Evolutionary conservation across 1,140 invertebrate species (phyloP), one percentile per base, ranked within the genome.

Genomic region (Drosophila pallidifrons): DNA sequence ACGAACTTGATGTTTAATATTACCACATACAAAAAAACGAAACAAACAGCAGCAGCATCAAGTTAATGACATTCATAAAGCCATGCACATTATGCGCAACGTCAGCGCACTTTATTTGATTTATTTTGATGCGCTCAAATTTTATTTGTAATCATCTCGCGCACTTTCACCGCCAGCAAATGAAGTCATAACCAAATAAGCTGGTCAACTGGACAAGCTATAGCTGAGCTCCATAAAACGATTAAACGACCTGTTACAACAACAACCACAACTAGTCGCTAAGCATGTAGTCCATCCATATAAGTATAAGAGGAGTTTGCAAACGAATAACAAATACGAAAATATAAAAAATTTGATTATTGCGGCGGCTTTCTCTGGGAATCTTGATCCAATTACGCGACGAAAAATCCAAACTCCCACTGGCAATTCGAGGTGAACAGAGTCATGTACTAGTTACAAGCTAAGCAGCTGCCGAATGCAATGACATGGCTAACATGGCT

Each of bases 111-210:
- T 75, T 52, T 20, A 74, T 65, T 55, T 88, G 83, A 87, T 88
- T 88, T 88, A 88, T 75, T 80, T 80, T 71, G 83, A 79, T 70
- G 77, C 77, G 70, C 65, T 63, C 32, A 46, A 64, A 43, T n/a
- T 13, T 13, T 43, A 43, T 59, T 63, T 68, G 75, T 72, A 72
- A 76, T 79, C 65, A 57, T 35, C 67, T 47, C 3, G 60, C 35
- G 54, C 54, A 59, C 57, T 59, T 59, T 49, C 46, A 30, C 60
- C 41, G 11, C 4, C 25, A 32, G 65, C 85, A 82, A 88, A 88
- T 88, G 83, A 88, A 89, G 83, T 89, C 85, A 88, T 88, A 88
- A 89, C 83, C 83, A 88, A 89, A 83, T 78, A 88, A 68, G 80
- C 69, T 79, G 41, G 55, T 51, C 47, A 82, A 46, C 66, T 64